A percentile compares a stretch with the other conserved stretches of the same genome.
Evolutionary conservation across 1,140 invertebrate genomes (phyloP).

Genomic region (Marisa cornuarietis): DNA sequence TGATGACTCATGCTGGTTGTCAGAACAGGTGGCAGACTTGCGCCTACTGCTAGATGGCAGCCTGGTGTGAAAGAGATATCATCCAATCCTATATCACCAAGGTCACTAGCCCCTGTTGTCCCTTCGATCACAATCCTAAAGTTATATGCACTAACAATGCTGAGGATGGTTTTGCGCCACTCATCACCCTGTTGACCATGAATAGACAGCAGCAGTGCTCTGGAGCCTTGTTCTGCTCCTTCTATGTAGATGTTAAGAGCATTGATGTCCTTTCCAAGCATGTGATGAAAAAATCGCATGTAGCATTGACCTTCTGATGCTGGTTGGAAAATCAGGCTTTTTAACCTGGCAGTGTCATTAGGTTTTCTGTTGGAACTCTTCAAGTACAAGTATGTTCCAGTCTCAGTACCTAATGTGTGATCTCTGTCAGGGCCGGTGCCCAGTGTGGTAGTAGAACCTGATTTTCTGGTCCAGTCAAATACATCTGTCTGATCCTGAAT

Average conservation of each 20-base stretch:
- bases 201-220: constrained; percentile 40
- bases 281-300: constrained; percentile 63
- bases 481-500: constrained; percentile 44
- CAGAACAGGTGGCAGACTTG: constrained; percentile 38
- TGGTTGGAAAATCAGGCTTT: constrained; percentile 53
- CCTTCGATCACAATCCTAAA: constrained; percentile 59
- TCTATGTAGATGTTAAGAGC: constrained; percentile 39
- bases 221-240: constrained; percentile 38
- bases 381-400: constrained; percentile 82
- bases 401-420: constrained; percentile 74
- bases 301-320: constrained; percentile 57
- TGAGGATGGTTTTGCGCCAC: constrained; percentile 55
- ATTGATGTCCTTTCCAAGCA: constrained; percentile 40
- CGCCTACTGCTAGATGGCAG: constrained; percentile 40
- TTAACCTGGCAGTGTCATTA: constrained; percentile 78
- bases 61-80: constrained; percentile 69
- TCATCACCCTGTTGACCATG: constrained; percentile 40
- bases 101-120: constrained; percentile 73
- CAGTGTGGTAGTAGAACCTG: constrained; percentile 61
- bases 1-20: constrained; percentile 41
- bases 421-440: constrained; percentile 78
- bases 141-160: constrained; percentile 17
- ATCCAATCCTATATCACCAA: constrained; percentile 80
- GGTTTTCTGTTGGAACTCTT: constrained; percentile 73
- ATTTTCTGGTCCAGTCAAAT: constrained; percentile 68